A percentile compares a stretch with the other conserved stretches of the same genome.
phyloP scores from a whole-genome alignment of 2,888 invertebrate species.

The Enoplolaimus lenunculus region DNA sequence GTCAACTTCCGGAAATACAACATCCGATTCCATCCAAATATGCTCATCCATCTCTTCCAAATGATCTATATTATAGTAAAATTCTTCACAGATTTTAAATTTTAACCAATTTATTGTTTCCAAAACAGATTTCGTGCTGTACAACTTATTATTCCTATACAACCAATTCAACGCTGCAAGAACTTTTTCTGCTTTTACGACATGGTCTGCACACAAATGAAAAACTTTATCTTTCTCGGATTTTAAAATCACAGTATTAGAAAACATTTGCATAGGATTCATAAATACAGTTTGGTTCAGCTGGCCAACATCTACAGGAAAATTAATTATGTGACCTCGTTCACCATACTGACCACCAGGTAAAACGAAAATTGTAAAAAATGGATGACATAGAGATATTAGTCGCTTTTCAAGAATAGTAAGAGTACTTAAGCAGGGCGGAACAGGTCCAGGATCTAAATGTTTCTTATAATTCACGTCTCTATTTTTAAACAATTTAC shows the following conservation, averaged over 20 bases:
- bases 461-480: background rate
- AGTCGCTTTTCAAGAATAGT: constrained; percentile 11
- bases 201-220: too few species aligned
- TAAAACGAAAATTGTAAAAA: background rate
- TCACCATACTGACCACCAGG: constrained; percentile 11
- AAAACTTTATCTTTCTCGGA: too few species aligned
- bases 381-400: constrained; percentile 1
- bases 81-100: background rate
- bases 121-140: background rate
- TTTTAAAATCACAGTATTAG: too few species aligned
- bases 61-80: background rate
- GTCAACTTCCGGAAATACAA: background rate
- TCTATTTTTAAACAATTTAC: too few species aligned
- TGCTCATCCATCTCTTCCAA: background rate
- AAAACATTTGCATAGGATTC: too few species aligned
- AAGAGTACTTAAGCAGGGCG: background rate
- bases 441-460: background rate
- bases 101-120: constrained; percentile 8
- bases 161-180: constrained; percentile 7
- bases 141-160: constrained; percentile 5
- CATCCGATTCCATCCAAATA: background rate
- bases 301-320: constrained; percentile 2
- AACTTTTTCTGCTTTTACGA: too few species aligned
- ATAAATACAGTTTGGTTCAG: too few species aligned
- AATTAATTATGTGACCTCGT: background rate